Base-by-base conservation (phyloP, 1,140 invertebrate species). In the Dryas iulia region DNA sequence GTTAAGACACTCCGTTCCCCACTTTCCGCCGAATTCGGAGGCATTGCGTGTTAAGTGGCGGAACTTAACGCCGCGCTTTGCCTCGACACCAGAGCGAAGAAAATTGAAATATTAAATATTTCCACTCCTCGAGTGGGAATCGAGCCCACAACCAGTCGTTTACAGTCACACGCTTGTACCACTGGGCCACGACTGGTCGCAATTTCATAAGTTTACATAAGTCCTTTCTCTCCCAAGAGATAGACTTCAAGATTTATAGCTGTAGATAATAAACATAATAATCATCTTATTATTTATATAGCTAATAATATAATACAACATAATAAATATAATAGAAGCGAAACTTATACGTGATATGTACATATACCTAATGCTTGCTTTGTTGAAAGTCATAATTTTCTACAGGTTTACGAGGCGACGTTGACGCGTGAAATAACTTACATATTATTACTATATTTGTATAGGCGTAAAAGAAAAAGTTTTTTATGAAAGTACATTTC, bases 381-480 rank as follows among this genome's bases (percentile, higher is more conserved):
- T 39, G 30, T 47, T 39, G 31, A 26, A 60, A 33, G 24, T 47
- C 14, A 60, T 59, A 59, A 39, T 33, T 59, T 33, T 59, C 26
- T 59, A 11, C 24, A 21, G 23, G 59, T 60, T 60, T 47, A 24
- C 23, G 10, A 28, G 26, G 26, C 26, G 39, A 47, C 18, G 39
- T 47, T 21, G 39, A 47, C 39, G 39, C 39, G 39, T 47, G 39
- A 47, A 47, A 47, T 47, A 47, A 47, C 39, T 14, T 21, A 47
- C 39, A 28, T 28, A 28, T 47, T 47, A 47, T 47, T 21, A 47
- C 39, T n/a, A 47, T 47, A 47, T 47, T 47, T 47, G 39, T 47
- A 47, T 47, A 47, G 18, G 14, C 39, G 21, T 47, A 18, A 21
- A 47, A 47, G 39, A 47, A 47, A 47, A 47, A 47, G 39, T 47